A percentile compares a stretch with the other conserved stretches of the same genome.
Conservation (phyloP, 92 coral and sea anemone species). For the Virgularia gustaviana region DNA sequence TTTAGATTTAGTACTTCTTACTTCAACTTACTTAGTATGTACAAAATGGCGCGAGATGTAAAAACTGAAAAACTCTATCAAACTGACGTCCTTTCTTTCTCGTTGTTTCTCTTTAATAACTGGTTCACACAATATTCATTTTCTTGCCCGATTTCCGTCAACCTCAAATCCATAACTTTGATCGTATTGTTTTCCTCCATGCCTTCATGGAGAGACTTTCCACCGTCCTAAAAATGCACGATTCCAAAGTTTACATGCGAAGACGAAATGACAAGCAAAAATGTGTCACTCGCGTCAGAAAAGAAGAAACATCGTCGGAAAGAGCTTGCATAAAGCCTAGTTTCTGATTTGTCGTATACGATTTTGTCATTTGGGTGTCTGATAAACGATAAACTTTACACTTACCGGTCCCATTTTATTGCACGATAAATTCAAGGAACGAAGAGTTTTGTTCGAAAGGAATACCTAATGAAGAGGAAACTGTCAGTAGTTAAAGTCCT, state of each 20-base stretch:
- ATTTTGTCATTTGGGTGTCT: too few species aligned
- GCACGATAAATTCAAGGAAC: conserved; percentile 86
- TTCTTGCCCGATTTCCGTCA: conserved; percentile 93
- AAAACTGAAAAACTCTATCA: neutral
- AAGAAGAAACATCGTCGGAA: too few species aligned
- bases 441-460: conserved; percentile 69
- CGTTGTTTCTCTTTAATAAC: conserved; percentile 80
- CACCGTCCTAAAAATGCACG: conserved; percentile 67
- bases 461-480: conserved; percentile 58
- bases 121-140: conserved; percentile 94
- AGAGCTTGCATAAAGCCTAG: too few species aligned
- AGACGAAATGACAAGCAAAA: too few species aligned
- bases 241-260: too few species aligned
- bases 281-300: too few species aligned
- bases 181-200: conserved; percentile 88
- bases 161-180: conserved; percentile 77
- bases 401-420: conserved; percentile 92
- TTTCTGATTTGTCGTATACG: neutral
- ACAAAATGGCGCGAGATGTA: neutral
- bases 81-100: conserved; percentile 42
- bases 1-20: neutral
- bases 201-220: conserved; percentile 90
- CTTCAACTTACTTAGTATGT: neutral
- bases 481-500: neutral
- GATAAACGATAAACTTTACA: too few species aligned